Percentiles rank a stretch among this genome's conserved stretches.
Evolutionary conservation across 2,797 vertebrate species (phyloP).

Genomic region (Mormyrus hasselquistii): DNA sequence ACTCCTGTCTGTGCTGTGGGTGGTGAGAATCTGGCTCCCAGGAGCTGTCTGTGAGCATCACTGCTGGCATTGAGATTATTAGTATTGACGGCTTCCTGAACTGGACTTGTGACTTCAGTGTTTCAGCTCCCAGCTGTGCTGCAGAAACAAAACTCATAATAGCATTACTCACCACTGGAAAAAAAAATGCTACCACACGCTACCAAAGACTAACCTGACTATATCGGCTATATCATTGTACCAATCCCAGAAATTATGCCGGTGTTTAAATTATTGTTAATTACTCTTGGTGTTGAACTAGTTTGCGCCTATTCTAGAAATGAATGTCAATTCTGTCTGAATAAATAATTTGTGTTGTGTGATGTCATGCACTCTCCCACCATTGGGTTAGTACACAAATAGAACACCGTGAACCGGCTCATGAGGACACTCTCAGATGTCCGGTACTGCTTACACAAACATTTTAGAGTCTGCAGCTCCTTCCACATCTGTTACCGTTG

Average conservation of each 20-base stretch:
- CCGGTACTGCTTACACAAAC: not conserved
- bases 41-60: not conserved
- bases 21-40: not conserved
- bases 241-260: not conserved
- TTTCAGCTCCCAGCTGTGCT: not conserved
- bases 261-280: not conserved
- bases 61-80: not conserved
- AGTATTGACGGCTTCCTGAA: not conserved
- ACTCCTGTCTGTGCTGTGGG: not conserved
- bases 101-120: not conserved
- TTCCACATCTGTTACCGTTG: not conserved
- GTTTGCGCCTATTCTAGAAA: not conserved
- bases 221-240: not conserved
- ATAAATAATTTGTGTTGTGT: not conserved
- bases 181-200: not conserved
- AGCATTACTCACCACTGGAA: not conserved
- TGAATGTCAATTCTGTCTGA: not conserved
- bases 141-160: not conserved
- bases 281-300: not conserved
- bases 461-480: not conserved
- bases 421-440: not conserved
- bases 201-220: not conserved
- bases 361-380: not conserved
- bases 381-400: not conserved
- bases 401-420: not conserved